A percentile compares a stretch with the other conserved stretches of the same genome.
These are phyloP conservation scores for Phasia obesa DNA, from an alignment of 2,888 invertebrate species.

Conservation along the genomic window DNA sequence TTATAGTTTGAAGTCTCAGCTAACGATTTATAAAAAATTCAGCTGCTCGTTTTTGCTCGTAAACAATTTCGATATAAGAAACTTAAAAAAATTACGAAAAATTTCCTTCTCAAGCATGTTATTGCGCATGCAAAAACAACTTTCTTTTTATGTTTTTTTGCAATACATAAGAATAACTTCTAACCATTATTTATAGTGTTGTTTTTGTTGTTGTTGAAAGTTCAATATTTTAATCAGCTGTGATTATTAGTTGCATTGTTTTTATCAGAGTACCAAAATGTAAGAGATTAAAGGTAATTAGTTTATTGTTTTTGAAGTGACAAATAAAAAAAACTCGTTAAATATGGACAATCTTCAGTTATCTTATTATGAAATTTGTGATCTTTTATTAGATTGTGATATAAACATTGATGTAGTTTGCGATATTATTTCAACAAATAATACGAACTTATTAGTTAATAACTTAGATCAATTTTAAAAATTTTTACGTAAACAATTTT, in stretches of 20 bases:
- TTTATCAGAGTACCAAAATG: no score
- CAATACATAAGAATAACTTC: no score
- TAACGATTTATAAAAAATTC: conserved; percentile 2
- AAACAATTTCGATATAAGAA: neutral
- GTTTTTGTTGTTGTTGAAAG: no score
- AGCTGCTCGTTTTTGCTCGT: neutral
- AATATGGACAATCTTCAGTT: conserved; percentile 27
- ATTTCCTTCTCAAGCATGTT: neutral
- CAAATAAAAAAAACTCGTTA: conserved; percentile 11
- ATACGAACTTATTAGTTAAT: no score
- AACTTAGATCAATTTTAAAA: no score
- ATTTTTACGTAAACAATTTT: no score
- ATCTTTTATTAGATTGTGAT: conserved; percentile 17
- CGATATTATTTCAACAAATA: no score
- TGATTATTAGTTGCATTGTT: no score
- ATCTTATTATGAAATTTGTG: conserved; percentile 26
- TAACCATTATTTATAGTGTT: no score
- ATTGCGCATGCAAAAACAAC: no score
- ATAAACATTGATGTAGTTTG: no score
- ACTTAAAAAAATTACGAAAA: neutral
- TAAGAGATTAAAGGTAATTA: neutral
- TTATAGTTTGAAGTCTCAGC: conserved; percentile 1
- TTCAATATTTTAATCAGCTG: no score
- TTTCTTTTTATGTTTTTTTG: neutral
- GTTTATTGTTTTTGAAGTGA: conserved; percentile 1